These are phyloP conservation scores for Notiomystis cincta DNA, from an alignment of 2,113 vertebrate genomes.

Conservation along the genomic window DNA sequence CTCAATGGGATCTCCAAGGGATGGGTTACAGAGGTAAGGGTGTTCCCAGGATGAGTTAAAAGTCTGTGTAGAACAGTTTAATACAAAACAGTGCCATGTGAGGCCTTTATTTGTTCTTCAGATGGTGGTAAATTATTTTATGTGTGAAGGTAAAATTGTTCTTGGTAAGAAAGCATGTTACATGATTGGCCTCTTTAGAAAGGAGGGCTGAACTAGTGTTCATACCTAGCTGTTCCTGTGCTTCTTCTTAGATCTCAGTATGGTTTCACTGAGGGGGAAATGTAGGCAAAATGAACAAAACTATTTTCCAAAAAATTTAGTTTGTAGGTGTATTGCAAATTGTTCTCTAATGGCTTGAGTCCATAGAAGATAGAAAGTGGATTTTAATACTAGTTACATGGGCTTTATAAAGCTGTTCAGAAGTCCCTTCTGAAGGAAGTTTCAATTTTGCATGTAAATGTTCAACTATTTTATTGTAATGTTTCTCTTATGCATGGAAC, in stretches of 20 bases:
- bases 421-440: neutral
- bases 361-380: neutral
- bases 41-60: neutral
- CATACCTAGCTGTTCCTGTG: neutral
- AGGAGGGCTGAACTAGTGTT: neutral
- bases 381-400: neutral
- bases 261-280: neutral
- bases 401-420: neutral
- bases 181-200: neutral
- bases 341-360: neutral
- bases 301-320: neutral
- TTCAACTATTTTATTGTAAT: neutral
- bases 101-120: neutral
- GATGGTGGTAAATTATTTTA: neutral
- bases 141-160: neutral
- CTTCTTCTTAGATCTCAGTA: neutral
- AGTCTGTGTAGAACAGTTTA: neutral
- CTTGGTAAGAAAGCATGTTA: neutral
- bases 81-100: neutral
- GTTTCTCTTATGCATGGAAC: neutral
- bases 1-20: neutral
- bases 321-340: neutral
- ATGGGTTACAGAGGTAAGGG: neutral
- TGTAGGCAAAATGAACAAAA: neutral
- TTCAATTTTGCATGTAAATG: neutral